phyloP scores from a whole-genome alignment of 2,113 vertebrate species.

The Oncorhynchus gorbuscha region DNA sequence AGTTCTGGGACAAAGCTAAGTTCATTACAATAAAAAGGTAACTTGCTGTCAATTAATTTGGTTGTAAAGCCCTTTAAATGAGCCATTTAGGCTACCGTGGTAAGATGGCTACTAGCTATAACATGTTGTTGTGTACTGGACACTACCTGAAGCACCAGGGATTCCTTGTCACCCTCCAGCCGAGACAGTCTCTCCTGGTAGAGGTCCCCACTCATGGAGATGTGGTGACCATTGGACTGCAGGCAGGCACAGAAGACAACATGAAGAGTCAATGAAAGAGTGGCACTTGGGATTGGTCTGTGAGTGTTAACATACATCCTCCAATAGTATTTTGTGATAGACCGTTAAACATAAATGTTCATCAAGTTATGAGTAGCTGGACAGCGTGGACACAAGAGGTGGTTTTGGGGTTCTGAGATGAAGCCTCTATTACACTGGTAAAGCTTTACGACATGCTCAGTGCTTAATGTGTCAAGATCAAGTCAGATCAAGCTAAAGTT shows the following conservation, averaged over 20 bases:
- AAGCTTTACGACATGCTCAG: neutral
- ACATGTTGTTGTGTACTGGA: neutral
- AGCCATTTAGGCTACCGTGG: neutral
- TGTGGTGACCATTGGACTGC: conserved; percentile 93
- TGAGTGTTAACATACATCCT: neutral
- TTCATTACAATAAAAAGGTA: neutral
- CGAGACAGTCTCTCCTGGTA: conserved; percentile 94
- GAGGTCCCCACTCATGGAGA: conserved; percentile 84
- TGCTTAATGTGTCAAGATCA: neutral
- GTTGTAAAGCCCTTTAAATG: neutral
- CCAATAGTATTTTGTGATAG: neutral
- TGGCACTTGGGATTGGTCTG: neutral
- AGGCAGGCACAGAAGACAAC: conserved; percentile 48
- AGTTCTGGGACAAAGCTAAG: no score
- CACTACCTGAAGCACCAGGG: conserved; percentile 92
- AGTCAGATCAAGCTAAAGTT: no score
- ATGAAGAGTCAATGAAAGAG: neutral
- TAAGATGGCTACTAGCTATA: neutral
- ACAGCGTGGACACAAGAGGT: no score
- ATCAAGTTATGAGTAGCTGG: no score
- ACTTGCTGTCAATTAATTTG: neutral
- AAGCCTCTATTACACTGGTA: no score
- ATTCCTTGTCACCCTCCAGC: conserved; percentile 95
- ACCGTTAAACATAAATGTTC: no score
- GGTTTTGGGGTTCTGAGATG: no score